Evolutionary conservation across 1,140 invertebrate species (phyloP).

Genomic region (Trichonephila clavipes): DNA sequence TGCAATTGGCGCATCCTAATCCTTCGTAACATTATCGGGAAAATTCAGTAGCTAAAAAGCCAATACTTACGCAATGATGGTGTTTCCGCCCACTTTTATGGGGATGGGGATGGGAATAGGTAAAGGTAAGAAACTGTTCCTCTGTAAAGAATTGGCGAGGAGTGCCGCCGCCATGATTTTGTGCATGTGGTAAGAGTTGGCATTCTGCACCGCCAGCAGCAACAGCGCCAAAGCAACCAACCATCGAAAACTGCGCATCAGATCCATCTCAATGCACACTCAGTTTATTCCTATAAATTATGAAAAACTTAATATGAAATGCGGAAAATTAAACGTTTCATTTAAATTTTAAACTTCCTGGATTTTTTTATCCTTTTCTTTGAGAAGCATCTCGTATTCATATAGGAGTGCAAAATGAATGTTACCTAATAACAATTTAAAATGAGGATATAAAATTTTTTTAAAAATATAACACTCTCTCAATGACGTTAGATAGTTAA

Average conservation of each 20-base stretch:
- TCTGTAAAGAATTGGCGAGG: conserved; percentile 68
- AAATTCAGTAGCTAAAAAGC: too few relatives aligned
- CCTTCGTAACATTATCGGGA: too few relatives aligned
- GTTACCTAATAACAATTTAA: too few relatives aligned
- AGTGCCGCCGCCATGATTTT: conserved; percentile 70
- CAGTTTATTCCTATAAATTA: background rate
- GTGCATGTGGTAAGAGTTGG: conserved; percentile 47
- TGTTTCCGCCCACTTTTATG: conserved; percentile 64
- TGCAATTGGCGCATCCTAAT: too few relatives aligned
- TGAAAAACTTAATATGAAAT: background rate
- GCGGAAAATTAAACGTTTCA: too few relatives aligned
- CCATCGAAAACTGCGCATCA: background rate
- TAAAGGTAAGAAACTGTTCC: conserved; percentile 58
- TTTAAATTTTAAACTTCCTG: too few relatives aligned
- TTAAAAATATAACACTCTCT: too few relatives aligned
- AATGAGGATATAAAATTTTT: too few relatives aligned
- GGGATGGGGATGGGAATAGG: conserved; percentile 73
- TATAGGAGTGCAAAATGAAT: too few relatives aligned
- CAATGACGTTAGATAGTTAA: too few relatives aligned
- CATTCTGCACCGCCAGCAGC: background rate
- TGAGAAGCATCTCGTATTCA: too few relatives aligned
- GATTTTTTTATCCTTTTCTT: too few relatives aligned
- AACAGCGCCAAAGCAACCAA: background rate
- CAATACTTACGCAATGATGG: conserved; percentile 62
- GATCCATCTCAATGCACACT: background rate